Base-by-base conservation (phyloP, 2,888 invertebrate genomes). In the Drosophila emarginata region DNA sequence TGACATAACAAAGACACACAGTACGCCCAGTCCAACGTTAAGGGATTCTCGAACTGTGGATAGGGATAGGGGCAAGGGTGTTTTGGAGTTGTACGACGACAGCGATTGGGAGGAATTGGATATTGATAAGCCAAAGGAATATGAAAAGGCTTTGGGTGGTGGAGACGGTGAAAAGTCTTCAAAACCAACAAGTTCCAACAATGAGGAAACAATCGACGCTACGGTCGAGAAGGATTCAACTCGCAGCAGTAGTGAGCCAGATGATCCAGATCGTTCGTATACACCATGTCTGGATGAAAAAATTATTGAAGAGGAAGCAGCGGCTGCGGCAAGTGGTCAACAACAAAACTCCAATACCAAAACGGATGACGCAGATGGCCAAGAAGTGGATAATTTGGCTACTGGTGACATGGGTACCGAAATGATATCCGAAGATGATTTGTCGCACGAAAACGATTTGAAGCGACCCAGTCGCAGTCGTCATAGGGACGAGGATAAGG, bases 271-370 rank as follows among this genome's bases (percentile, higher is more conserved):
- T 90, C 92, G 95, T 68, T 95, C 95, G 74, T 95, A 95, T 89
- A 95, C 95, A 60, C 95, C 95, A 0, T 95, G 95, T 78, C 92
- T 95, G 61, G 95, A 95, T 90, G 95, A 95, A 89, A 93, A 93
- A 77, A 93, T 92, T 26, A 86, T 89, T 36, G 90, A 87, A 37
- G 87, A 90, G 23, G 77, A 76, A 21, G 71, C 63, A 7, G 59
- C 50, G 14, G 51, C 36, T 1, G 45, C 67, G 53, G 36, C 56
- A 64, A 71, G 9, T 11, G 72, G 72, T 28, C 68, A 50, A 1
- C 71, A 71, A 1, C 71, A 71, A 23, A 39, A 52, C 7, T 28
- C 12, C 0, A 56, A 59, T 15, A 40, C 74, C 0, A 66, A 71
- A 7, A 54, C 57, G 4, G 37, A 67, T 0, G 64, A 69, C 3